A percentile compares a stretch with the other conserved stretches of the same genome.
Conservation (phyloP, 1,140 invertebrate species). For the Ceratosolen solmsi region DNA sequence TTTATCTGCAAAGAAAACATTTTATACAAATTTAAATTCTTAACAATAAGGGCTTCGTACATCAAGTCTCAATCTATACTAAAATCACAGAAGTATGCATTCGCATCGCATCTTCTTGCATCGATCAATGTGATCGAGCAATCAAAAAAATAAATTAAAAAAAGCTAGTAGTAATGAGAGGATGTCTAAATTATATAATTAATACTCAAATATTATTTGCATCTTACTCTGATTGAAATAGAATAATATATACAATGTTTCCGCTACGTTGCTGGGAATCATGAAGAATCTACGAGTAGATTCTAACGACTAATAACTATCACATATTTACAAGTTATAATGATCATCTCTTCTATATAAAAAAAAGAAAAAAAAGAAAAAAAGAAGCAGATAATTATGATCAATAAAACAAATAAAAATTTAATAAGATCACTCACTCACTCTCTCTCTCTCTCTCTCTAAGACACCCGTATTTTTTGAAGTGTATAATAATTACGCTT, state of each 20-base stretch:
- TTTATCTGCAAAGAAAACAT: constrained; percentile 33
- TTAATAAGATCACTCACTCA: background rate
- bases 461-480: constrained; percentile 27
- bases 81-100: constrained; percentile 50
- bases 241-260: constrained; percentile 33
- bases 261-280: constrained; percentile 23
- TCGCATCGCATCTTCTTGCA: constrained; percentile 36
- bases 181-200: constrained; percentile 36
- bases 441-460: background rate
- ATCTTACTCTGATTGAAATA: constrained; percentile 37
- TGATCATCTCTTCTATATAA: constrained; percentile 33
- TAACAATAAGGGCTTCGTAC: constrained; percentile 27
- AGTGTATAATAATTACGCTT: constrained; percentile 28
- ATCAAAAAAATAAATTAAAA: constrained; percentile 24
- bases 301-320: constrained; percentile 51
- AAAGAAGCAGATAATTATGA: constrained; percentile 32
- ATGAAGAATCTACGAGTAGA: constrained; percentile 56
- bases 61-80: constrained; percentile 20
- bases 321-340: constrained; percentile 53
- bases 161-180: constrained; percentile 4
- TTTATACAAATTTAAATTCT: constrained; percentile 26
- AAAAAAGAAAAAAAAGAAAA: constrained; percentile 39
- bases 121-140: constrained; percentile 28
- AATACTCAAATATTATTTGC: constrained; percentile 45
- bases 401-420: constrained; percentile 37